A percentile compares a stretch with the other conserved stretches of the same genome.
phyloP scores from a whole-genome alignment of 2,797 vertebrate genomes.

The Sparidentex hasta region DNA sequence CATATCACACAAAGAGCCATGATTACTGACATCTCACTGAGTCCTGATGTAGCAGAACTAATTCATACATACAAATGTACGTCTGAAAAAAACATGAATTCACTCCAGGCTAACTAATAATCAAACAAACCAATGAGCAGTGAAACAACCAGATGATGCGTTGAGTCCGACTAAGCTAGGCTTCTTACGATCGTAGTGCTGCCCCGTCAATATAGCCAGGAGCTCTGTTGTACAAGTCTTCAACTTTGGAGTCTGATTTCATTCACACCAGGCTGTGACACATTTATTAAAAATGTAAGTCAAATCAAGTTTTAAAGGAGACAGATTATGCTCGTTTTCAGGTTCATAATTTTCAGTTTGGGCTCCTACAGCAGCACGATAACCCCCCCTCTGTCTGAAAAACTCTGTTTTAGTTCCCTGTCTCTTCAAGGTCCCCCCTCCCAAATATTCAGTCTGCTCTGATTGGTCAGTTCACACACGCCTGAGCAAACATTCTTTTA shows the following conservation, averaged over 20 bases:
- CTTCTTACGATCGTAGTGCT: constrained; percentile 43
- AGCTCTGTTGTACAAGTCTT: constrained; percentile 36
- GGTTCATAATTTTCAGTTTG: too few relatives aligned
- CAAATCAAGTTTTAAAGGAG: too few relatives aligned
- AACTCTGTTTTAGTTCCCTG: too few relatives aligned
- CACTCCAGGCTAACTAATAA: constrained; percentile 78
- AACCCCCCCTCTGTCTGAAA: too few relatives aligned
- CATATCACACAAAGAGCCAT: constrained; percentile 73
- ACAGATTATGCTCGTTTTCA: too few relatives aligned
- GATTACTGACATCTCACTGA: constrained; percentile 78
- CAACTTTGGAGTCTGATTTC: constrained; percentile 49
- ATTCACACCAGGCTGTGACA: constrained; percentile 25
- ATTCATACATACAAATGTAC: constrained; percentile 77
- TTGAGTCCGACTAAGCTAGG: constrained; percentile 15
- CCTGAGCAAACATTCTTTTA: too few relatives aligned
- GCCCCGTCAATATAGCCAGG: constrained; percentile 31
- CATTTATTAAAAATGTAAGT: constrained; percentile 20
- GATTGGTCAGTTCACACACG: too few relatives aligned
- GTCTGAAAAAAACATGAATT: constrained; percentile 60
- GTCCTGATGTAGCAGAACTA: constrained; percentile 79
- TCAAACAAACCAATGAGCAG: constrained; percentile 79
- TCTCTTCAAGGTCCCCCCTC: too few relatives aligned
- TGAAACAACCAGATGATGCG: constrained; percentile 62
- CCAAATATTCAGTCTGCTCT: too few relatives aligned
- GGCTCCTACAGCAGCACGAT: too few relatives aligned